Conservation (phyloP, 2,888 invertebrate species). For the Macrophya alboannulata region DNA sequence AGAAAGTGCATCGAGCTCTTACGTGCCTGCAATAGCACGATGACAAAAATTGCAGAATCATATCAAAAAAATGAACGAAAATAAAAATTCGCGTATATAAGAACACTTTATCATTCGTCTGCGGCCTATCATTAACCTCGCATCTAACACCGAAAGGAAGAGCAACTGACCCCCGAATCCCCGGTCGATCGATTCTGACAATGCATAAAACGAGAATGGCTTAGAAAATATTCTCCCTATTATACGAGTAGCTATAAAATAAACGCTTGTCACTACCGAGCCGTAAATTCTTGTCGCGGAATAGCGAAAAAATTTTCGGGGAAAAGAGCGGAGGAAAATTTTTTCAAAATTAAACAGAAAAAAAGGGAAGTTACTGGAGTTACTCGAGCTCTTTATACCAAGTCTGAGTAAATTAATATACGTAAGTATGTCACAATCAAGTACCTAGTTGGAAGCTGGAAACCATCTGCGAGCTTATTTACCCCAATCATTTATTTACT, state of each 20-base stretch:
- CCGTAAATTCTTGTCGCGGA: not conserved
- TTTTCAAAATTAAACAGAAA: not conserved
- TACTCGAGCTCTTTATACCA: too few species aligned
- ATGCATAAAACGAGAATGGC: conserved; percentile 15
- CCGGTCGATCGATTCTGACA: not conserved
- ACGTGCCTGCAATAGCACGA: not conserved
- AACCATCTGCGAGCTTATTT: not conserved
- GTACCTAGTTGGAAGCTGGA: not conserved
- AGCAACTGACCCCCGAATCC: not conserved
- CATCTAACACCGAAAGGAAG: not conserved
- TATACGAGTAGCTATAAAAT: not conserved
- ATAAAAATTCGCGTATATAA: not conserved
- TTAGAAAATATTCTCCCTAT: not conserved
- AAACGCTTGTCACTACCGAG: conserved; percentile 19
- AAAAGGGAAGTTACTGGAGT: not conserved
- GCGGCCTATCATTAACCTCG: conserved; percentile 27
- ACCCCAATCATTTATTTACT: not conserved
- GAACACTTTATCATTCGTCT: not conserved
- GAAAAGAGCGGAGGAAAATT: not conserved
- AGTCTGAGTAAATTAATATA: not conserved
- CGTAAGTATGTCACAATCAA: not conserved
- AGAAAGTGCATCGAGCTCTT: too few species aligned
- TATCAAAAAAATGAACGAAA: not conserved
- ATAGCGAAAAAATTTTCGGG: not conserved
- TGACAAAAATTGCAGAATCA: not conserved